These are phyloP conservation scores for Sebastiscus tertius DNA, from an alignment of 2,797 vertebrate genomes.

Conservation along the genomic window DNA sequence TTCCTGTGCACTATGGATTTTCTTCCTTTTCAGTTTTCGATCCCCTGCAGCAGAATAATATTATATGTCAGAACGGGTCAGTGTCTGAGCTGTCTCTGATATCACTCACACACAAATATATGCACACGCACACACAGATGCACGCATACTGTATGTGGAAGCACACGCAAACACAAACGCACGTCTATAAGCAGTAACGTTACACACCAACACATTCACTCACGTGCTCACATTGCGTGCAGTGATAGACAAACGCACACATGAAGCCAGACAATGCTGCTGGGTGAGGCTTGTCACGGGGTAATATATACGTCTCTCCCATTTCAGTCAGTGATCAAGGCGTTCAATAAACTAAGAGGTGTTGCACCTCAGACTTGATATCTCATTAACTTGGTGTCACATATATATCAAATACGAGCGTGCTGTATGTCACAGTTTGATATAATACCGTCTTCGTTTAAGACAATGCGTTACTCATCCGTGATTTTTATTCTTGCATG, in stretches of 20 bases:
- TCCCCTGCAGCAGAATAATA: slow-evolving; percentile 72
- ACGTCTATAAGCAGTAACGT: not conserved
- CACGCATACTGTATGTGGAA: not conserved
- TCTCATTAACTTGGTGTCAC: slow-evolving; percentile 66
- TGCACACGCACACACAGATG: not conserved
- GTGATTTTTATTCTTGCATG: slow-evolving; percentile 15
- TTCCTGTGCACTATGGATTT: slow-evolving; percentile 70
- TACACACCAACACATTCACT: not conserved
- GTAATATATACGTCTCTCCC: slow-evolving; percentile 44
- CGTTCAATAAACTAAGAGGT: slow-evolving; percentile 55
- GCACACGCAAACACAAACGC: not conserved
- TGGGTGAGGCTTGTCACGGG: slow-evolving; percentile 28
- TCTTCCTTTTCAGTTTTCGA: slow-evolving; percentile 64
- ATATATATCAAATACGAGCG: slow-evolving; percentile 43
- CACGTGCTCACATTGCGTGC: not conserved
- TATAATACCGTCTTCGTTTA: slow-evolving; percentile 19
- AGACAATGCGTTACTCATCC: slow-evolving; percentile 14
- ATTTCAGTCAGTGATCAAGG: slow-evolving; percentile 60
- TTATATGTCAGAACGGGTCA: slow-evolving; percentile 72
- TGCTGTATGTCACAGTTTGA: slow-evolving; percentile 40
- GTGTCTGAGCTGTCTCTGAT: slow-evolving; percentile 45
- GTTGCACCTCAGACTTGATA: slow-evolving; percentile 46
- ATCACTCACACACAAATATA: slow-evolving; percentile 18
- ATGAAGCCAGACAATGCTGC: not conserved
- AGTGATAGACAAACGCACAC: slow-evolving; percentile 8